These are phyloP conservation scores for Protosalanx chinensis DNA, from an alignment of 2,797 vertebrate species.

Conservation along the genomic window DNA sequence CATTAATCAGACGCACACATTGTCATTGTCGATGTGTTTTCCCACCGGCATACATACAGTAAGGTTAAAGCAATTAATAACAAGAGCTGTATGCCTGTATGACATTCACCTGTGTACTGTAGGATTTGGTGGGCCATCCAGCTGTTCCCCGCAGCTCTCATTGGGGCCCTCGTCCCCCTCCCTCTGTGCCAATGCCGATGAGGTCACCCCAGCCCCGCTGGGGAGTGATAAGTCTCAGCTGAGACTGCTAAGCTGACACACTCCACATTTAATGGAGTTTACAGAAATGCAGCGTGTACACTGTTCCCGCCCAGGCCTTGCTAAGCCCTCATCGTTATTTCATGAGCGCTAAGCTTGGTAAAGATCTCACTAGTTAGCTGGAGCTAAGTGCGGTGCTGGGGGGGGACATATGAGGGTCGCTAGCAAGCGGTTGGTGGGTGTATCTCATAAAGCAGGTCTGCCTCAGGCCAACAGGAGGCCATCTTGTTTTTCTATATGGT, in stretches of 20 bases:
- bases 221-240: neutral
- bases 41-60: neutral
- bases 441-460: too few relatives aligned
- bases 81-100: neutral
- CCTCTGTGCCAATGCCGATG: neutral
- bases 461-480: conserved; percentile 33
- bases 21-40: neutral
- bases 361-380: neutral
- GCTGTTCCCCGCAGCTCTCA: neutral
- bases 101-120: neutral
- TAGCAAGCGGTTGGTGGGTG: neutral
- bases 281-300: conserved; percentile 1
- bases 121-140: neutral
- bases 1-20: neutral
- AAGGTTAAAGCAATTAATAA: neutral
- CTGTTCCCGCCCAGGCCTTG: neutral
- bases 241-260: neutral
- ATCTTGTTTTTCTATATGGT: conserved; percentile 29
- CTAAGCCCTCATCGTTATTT: neutral
- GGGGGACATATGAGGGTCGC: neutral
- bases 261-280: conserved; percentile 12
- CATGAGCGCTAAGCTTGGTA: neutral
- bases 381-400: neutral
- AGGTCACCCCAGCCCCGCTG: neutral
- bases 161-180: neutral